Evolutionary conservation across 2,797 vertebrate species (phyloP), one percentile per base, ranked within the genome.

Genomic region (Helicolenus hilgendorfi): DNA sequence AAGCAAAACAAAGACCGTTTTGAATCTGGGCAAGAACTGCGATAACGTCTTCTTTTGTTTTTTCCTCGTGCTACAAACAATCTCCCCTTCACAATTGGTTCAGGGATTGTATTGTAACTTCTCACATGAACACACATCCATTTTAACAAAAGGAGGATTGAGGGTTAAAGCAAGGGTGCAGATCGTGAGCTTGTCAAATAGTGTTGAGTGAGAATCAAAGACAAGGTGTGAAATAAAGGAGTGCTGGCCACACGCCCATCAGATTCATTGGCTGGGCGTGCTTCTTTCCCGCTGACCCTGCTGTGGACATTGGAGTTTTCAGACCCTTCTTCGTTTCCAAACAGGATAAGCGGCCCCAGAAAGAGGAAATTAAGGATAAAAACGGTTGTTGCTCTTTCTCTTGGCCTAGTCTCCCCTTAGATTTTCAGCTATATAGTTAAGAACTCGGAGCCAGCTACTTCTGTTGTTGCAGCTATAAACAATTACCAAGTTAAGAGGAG

Each of bases 291-390:
- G 29, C 67, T 82, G 82, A 89, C 90, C 84, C 29, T n/a, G 59
- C 72, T 82, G 77, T 83, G 79, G 83, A 91, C 79, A 58, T 18
- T 49, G 22, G 63, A 68, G 79, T 71, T 86, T 89, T 84, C 67
- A 89, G 80, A 78, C 41, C 38, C 33, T 29, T 58, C 53, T 72
- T 85, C n/a, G 2, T 83, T 83, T 88, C 87, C 80, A 90, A 94
- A 91, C 79, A 83, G 83, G 84, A 95, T 94, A 94, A 91, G 90
- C 88, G 80, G 91, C 77, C 84, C 65, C 62, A 90, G 81, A 83
- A 83, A 86, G 72, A 90, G 91, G 91, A 92, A 91, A 91, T 93
- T 60, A 80, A 89, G 88, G 75, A 81, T 89, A 75, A 83, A 89
- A 86, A 31, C 18, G 53, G 74, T 77, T 90, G 89, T 93, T 91